These are phyloP conservation scores for Heliothis virescens DNA, from an alignment of 1,140 invertebrate genomes.

Conservation along the genomic window DNA sequence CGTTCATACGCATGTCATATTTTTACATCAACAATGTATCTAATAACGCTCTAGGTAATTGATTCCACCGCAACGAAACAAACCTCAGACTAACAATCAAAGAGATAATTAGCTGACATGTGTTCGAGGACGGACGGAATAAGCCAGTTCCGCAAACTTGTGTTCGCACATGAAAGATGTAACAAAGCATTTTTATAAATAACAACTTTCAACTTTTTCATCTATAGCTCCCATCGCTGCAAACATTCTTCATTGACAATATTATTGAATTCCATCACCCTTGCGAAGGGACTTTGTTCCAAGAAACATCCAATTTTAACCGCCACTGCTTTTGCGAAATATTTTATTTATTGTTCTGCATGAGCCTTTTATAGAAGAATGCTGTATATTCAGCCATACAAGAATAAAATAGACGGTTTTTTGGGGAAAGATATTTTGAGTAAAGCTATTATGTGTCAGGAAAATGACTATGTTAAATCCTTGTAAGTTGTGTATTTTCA, in stretches of 20 bases:
- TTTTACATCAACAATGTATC: not conserved
- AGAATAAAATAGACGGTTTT: constrained; percentile 13
- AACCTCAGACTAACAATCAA: not conserved
- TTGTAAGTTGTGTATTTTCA: not conserved
- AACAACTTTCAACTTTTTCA: constrained; percentile 46
- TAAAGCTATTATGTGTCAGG: constrained; percentile 21
- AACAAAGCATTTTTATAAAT: constrained; percentile 46
- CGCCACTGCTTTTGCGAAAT: constrained; percentile 50
- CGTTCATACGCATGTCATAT: too few species aligned
- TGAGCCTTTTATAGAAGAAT: constrained; percentile 50
- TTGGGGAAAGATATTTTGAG: constrained; percentile 25
- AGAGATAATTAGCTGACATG: constrained; percentile 29
- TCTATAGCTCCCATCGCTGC: constrained; percentile 25
- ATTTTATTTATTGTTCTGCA: constrained; percentile 62
- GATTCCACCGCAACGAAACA: not conserved
- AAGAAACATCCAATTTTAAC: constrained; percentile 53
- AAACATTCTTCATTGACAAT: constrained; percentile 58
- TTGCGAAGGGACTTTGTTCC: constrained; percentile 42
- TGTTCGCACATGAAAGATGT: constrained; percentile 21
- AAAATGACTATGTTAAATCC: constrained; percentile 21
- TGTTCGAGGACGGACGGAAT: not conserved
- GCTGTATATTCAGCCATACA: constrained; percentile 20
- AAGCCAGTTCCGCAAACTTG: not conserved
- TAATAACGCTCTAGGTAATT: constrained; percentile 13
- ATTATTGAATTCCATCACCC: constrained; percentile 59